phyloP scores from a whole-genome alignment of 2,888 invertebrate species.

The Lacanobia oleracea region DNA sequence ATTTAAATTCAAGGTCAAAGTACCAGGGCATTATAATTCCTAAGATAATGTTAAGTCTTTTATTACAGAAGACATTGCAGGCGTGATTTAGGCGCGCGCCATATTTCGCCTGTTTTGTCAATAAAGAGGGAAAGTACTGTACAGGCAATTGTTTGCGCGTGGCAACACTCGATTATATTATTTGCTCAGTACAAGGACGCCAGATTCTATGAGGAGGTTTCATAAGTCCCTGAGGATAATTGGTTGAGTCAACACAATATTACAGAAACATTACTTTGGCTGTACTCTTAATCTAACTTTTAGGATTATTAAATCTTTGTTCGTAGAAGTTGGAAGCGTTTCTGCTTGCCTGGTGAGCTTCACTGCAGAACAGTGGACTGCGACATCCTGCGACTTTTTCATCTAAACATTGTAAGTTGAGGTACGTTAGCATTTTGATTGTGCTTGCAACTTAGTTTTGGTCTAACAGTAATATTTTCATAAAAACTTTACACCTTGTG shows the following conservation, averaged over 20 bases:
- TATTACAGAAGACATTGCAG: conserved; percentile 50
- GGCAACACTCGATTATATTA: conserved; percentile 55
- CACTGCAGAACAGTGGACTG: conserved; percentile 10
- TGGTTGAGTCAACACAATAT: conserved; percentile 30
- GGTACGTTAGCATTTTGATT: background rate
- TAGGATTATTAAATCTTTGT: conserved; percentile 26
- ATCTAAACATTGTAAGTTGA: background rate
- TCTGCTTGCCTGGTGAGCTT: background rate
- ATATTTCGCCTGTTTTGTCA: conserved; percentile 53
- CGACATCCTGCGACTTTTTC: conserved; percentile 8
- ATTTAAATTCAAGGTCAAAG: conserved; percentile 56
- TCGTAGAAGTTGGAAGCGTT: conserved; percentile 6
- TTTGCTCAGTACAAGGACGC: conserved; percentile 56
- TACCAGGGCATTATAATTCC: conserved; percentile 45
- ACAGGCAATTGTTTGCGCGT: conserved; percentile 52
- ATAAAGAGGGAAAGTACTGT: conserved; percentile 41
- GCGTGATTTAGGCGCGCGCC: conserved; percentile 41
- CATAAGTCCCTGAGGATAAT: conserved; percentile 42
- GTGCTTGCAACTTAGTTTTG: background rate
- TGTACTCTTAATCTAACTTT: conserved; percentile 24
- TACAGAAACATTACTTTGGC: conserved; percentile 21
- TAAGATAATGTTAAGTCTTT: conserved; percentile 58
- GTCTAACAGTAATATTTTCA: background rate
- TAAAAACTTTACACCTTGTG: no score
- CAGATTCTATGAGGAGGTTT: conserved; percentile 42